Conservation (phyloP, 2,113 vertebrate species). For the Arvicanthis niloticus region DNA sequence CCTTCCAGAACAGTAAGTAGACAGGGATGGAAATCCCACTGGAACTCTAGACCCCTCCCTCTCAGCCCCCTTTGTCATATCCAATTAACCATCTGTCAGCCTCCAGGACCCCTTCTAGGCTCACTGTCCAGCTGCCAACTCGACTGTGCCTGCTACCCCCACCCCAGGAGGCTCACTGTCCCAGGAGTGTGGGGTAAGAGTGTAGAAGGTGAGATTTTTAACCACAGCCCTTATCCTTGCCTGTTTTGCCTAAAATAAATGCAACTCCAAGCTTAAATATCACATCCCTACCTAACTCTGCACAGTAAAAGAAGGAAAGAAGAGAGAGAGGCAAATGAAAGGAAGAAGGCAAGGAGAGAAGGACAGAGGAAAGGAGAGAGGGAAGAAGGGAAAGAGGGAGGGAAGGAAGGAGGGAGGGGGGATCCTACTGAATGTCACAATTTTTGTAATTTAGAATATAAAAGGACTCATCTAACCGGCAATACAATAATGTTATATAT, state of each 20-base stretch:
- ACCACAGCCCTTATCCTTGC: conserved; percentile 16
- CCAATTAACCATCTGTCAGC: conserved; percentile 95
- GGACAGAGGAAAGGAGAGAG: background rate
- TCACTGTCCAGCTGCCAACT: conserved; percentile 81
- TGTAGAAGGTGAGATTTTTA: conserved; percentile 52
- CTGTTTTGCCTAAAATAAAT: conserved; percentile 40
- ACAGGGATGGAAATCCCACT: conserved; percentile 86
- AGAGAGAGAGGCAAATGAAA: accelerated
- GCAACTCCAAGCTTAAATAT: conserved; percentile 47
- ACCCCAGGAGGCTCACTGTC: conserved; percentile 65
- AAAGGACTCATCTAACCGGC: background rate
- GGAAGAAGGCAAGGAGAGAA: too few species aligned
- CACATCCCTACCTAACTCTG: background rate
- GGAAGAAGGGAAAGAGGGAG: background rate
- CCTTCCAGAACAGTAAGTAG: conserved; percentile 72
- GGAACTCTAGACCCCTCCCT: conserved; percentile 85
- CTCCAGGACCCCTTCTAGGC: conserved; percentile 74
- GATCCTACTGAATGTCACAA: background rate
- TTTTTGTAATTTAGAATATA: conserved; percentile 58
- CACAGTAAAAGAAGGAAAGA: background rate
- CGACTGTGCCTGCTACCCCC: background rate
- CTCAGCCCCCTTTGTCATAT: conserved; percentile 87
- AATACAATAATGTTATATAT: background rate
- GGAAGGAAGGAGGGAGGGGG: background rate
- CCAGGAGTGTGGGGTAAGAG: conserved; percentile 22